Conservation (phyloP, 1,140 invertebrate species). For the Brachionus koreanus region DNA sequence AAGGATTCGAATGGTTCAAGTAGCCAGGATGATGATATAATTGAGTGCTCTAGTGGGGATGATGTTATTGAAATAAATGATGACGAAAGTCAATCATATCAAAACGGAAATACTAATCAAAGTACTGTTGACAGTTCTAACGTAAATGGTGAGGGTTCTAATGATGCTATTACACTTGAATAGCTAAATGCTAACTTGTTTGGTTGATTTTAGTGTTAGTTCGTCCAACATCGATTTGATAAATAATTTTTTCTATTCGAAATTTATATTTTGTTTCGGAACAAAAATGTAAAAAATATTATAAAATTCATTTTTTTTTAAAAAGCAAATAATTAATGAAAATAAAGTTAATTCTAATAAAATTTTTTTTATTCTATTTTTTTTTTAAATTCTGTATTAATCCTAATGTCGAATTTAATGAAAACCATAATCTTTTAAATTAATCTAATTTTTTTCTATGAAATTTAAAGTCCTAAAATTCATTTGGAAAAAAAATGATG, state of each 20-base stretch:
- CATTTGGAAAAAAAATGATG: too few species aligned
- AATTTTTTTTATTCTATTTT: not conserved
- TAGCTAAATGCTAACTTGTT: not conserved
- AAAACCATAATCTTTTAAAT: too few species aligned
- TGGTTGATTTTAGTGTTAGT: not conserved
- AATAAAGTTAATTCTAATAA: not conserved
- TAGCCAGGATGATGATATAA: slow-evolving; percentile 7
- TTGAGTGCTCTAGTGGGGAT: not conserved
- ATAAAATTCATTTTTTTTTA: not conserved
- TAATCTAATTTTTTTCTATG: too few species aligned
- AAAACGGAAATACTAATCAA: not conserved
- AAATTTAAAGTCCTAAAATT: too few species aligned
- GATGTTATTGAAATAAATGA: slow-evolving; percentile 28
- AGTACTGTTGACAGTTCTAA: not conserved
- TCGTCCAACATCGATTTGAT: not conserved
- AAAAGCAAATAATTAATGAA: not conserved
- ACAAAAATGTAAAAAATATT: not conserved
- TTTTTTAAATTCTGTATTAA: not conserved
- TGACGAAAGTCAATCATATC: slow-evolving; percentile 28
- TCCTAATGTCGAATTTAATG: not conserved
- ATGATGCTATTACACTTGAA: slow-evolving; percentile 26
- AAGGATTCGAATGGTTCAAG: not conserved
- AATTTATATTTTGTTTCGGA: not conserved
- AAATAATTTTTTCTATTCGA: not conserved
- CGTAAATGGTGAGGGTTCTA: not conserved